phyloP scores from a whole-genome alignment of 2,797 vertebrate genomes.

The Eulemur mongoz region DNA sequence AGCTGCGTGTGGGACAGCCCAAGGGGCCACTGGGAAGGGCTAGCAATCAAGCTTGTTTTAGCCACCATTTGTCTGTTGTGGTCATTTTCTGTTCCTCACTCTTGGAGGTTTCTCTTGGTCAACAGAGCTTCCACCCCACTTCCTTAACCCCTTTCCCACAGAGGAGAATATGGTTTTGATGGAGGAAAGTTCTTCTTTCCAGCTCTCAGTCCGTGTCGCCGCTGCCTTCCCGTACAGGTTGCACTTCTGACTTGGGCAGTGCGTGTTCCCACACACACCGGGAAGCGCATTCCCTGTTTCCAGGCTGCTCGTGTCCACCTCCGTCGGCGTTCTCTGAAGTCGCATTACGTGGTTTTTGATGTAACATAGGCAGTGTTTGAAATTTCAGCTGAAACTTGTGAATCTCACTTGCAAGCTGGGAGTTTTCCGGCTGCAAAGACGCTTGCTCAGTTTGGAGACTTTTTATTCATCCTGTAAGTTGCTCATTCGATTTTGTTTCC shows the following conservation, averaged over 20 bases:
- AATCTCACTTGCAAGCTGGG: background rate
- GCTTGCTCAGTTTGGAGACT: background rate
- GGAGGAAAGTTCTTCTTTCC: background rate
- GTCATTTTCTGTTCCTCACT: background rate
- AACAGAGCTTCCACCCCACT: background rate
- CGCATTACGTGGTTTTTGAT: fast-evolving
- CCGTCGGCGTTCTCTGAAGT: background rate
- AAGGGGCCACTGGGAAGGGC: background rate
- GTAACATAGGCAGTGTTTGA: background rate
- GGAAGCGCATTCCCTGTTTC: background rate
- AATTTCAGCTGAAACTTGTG: background rate
- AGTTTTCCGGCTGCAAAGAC: background rate
- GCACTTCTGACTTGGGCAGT: background rate
- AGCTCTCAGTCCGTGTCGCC: background rate
- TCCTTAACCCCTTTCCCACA: background rate
- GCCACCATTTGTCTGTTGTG: background rate
- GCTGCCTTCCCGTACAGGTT: background rate
- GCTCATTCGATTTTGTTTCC: background rate
- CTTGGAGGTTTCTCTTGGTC: background rate
- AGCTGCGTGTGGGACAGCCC: background rate
- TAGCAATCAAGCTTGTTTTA: background rate
- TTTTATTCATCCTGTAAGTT: background rate
- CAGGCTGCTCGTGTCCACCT: background rate
- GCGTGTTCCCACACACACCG: fast-evolving
- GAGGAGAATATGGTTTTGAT: background rate